phyloP scores from a whole-genome alignment of 2,113 vertebrate genomes.

The Orthonyx spaldingii region DNA sequence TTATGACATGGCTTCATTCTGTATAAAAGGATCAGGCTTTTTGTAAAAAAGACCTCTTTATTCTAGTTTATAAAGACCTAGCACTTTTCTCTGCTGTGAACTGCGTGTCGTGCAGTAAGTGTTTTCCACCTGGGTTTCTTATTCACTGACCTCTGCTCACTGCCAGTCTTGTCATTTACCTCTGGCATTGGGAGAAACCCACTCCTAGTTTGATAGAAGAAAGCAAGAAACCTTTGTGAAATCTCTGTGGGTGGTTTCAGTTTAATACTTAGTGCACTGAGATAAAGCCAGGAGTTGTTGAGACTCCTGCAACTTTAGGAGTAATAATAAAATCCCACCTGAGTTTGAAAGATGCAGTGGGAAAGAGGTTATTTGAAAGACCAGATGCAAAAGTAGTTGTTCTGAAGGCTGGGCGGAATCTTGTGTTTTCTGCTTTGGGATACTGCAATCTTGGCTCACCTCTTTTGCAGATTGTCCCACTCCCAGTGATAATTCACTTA shows the following conservation, averaged over 20 bases:
- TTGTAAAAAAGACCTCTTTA: background rate
- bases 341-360: background rate
- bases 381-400: background rate
- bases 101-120: background rate
- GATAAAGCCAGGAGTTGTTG: background rate
- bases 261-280: background rate
- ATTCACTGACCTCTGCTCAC: background rate
- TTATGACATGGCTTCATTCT: background rate
- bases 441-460: background rate
- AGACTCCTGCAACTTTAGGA: background rate
- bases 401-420: background rate
- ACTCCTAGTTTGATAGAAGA: background rate
- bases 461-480: background rate
- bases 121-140: background rate
- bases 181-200: background rate
- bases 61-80: background rate
- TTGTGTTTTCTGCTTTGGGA: background rate
- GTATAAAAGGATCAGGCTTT: background rate
- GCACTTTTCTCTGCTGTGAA: background rate
- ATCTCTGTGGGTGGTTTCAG: background rate
- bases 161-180: background rate
- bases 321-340: background rate
- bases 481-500: background rate
- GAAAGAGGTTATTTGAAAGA: background rate
- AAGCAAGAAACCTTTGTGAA: background rate